Percentiles rank a stretch among this genome's conserved stretches.
Evolutionary conservation across 2,888 invertebrate species (phyloP).

Genomic region (Drosophila formosana): DNA sequence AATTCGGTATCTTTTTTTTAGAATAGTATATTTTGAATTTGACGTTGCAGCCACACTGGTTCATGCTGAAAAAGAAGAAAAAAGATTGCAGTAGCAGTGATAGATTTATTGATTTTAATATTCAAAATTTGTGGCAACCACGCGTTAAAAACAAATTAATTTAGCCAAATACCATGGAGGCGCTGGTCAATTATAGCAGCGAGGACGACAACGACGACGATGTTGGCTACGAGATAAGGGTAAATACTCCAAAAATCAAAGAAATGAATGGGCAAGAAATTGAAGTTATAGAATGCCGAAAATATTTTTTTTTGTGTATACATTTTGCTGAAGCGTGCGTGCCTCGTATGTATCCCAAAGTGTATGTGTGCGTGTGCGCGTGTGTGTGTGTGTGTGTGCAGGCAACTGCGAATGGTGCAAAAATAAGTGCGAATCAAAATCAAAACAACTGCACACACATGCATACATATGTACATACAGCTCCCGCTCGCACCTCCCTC

Average conservation of each 20-base stretch:
- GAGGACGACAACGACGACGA: conserved; percentile 89
- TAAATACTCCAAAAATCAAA: conserved; percentile 71
- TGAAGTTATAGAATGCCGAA: conserved; percentile 41
- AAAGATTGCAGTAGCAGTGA: conserved; percentile 27
- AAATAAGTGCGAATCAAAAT: conserved; percentile 18
- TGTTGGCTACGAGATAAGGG: conserved; percentile 77
- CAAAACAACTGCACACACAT: conserved; percentile 21
- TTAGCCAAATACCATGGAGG: conserved; percentile 87
- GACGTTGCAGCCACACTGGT: not conserved
- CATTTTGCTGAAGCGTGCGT: conserved; percentile 37
- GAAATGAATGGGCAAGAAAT: conserved; percentile 1
- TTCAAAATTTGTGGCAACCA: conserved; percentile 15
- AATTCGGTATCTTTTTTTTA: not conserved
- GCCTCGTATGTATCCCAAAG: conserved; percentile 17
- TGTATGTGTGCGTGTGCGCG: conserved; percentile 12
- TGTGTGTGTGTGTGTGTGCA: conserved; percentile 8
- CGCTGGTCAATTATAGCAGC: conserved; percentile 91
- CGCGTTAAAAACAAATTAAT: conserved; percentile 17
- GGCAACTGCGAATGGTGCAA: conserved; percentile 7
- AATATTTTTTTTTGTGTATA: conserved; percentile 46
- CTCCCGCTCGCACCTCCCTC: not conserved
- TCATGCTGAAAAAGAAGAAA: conserved; percentile 28
- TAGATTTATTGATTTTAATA: conserved; percentile 60
- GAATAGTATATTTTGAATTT: not conserved
- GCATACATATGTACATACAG: not conserved